A percentile compares a stretch with the other conserved stretches of the same genome.
These are phyloP conservation scores for Lepidochrysops patricia DNA, from an alignment of 2,888 invertebrate genomes.

Conservation along the genomic window DNA sequence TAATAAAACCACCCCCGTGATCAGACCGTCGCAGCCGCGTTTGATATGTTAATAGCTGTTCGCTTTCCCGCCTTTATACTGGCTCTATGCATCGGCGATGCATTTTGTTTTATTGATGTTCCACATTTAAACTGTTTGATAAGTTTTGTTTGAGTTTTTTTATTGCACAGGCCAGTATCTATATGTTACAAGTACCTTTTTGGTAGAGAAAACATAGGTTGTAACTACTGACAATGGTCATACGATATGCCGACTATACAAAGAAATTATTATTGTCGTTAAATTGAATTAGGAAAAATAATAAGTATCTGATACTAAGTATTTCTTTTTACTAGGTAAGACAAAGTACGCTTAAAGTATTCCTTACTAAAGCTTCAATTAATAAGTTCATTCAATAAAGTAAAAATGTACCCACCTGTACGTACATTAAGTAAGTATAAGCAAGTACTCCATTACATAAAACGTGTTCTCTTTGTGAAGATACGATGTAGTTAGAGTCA, in stretches of 20 bases:
- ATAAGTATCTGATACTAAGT: too few relatives aligned
- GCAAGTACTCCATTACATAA: slow-evolving; percentile 3
- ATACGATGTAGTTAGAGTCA: slow-evolving; percentile 36
- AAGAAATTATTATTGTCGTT: too few relatives aligned
- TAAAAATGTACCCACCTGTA: too few relatives aligned
- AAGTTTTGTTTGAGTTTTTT: not conserved
- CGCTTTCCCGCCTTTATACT: slow-evolving; percentile 33
- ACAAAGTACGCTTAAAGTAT: too few relatives aligned
- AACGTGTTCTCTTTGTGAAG: slow-evolving; percentile 15
- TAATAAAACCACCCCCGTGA: not conserved
- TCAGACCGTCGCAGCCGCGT: slow-evolving; percentile 33
- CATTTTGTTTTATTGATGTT: slow-evolving; percentile 15
- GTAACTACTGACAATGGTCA: too few relatives aligned
- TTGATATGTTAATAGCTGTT: slow-evolving; percentile 65
- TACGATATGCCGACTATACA: too few relatives aligned
- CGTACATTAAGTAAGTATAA: not conserved
- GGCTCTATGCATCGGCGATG: slow-evolving; percentile 15
- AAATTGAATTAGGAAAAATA: too few relatives aligned
- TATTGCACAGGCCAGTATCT: not conserved
- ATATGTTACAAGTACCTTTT: too few relatives aligned
- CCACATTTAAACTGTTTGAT: not conserved
- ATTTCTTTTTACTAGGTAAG: too few relatives aligned
- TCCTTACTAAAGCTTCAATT: too few relatives aligned
- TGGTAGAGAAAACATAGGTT: too few relatives aligned
- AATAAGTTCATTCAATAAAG: too few relatives aligned